These are phyloP conservation scores for Zosterops pallidus DNA, from an alignment of 2,113 vertebrate species.

Conservation along the genomic window DNA sequence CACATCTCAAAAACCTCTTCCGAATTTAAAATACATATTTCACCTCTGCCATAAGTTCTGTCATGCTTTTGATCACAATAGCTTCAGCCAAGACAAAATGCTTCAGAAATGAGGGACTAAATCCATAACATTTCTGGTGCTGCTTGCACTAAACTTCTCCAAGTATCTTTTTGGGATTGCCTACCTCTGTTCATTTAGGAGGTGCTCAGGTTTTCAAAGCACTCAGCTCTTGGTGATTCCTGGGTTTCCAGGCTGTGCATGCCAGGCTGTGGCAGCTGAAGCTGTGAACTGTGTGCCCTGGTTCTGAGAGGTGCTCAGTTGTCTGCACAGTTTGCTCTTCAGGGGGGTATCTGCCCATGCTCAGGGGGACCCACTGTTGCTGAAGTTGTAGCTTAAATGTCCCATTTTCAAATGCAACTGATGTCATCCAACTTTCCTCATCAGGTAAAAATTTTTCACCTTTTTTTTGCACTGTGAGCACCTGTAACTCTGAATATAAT, in stretches of 20 bases:
- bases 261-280: background rate
- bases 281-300: fast-evolving
- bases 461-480: background rate
- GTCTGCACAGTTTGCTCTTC: background rate
- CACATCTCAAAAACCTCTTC: constrained; percentile 16
- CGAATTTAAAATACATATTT: background rate
- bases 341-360: background rate
- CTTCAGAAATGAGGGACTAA: background rate
- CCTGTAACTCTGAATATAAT: background rate
- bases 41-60: background rate
- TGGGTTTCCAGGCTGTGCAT: background rate
- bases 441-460: background rate
- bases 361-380: background rate
- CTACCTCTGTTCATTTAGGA: background rate
- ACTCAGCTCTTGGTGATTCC: background rate
- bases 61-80: background rate
- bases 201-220: background rate
- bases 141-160: background rate
- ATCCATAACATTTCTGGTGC: background rate
- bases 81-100: constrained; percentile 3
- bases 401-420: background rate
- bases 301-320: background rate
- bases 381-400: background rate
- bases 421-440: background rate
- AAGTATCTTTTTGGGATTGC: background rate